A percentile compares a stretch with the other conserved stretches of the same genome.
These are phyloP conservation scores for Brachionus koreanus DNA, from an alignment of 1,140 invertebrate species.

Conservation along the genomic window DNA sequence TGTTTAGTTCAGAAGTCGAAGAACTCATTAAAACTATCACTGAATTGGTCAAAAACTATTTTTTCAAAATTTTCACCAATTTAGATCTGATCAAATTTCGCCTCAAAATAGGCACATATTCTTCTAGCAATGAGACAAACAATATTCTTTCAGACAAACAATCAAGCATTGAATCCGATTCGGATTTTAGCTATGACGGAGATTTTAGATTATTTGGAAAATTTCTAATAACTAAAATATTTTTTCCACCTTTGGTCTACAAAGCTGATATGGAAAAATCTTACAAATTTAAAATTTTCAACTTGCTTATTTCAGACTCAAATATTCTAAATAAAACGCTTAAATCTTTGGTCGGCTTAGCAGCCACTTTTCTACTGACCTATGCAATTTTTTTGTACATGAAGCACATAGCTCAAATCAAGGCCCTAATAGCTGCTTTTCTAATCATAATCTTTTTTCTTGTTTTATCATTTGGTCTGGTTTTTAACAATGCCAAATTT, in stretches of 20 bases:
- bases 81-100: not conserved
- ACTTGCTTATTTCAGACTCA: not conserved
- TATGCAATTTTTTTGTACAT: not conserved
- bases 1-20: not conserved
- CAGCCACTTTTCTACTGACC: not conserved
- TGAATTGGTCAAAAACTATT: not conserved
- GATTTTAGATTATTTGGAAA: conserved; percentile 2
- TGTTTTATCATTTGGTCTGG: not conserved
- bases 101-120: not conserved
- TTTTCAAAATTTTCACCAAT: not conserved
- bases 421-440: not conserved
- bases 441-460: not conserved
- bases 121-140: not conserved
- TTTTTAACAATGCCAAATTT: conserved; percentile 2
- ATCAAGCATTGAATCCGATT: not conserved
- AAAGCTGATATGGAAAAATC: not conserved
- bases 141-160: not conserved
- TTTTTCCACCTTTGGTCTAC: conserved; percentile 16
- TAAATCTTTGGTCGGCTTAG: not conserved
- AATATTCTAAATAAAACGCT: not conserved
- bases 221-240: not conserved
- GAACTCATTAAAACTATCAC: not conserved
- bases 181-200: not conserved
- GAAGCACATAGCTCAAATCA: not conserved
- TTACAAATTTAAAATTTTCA: not conserved